These are phyloP conservation scores for Alsophila aescularia DNA, from an alignment of 2,888 invertebrate genomes.

Conservation along the genomic window DNA sequence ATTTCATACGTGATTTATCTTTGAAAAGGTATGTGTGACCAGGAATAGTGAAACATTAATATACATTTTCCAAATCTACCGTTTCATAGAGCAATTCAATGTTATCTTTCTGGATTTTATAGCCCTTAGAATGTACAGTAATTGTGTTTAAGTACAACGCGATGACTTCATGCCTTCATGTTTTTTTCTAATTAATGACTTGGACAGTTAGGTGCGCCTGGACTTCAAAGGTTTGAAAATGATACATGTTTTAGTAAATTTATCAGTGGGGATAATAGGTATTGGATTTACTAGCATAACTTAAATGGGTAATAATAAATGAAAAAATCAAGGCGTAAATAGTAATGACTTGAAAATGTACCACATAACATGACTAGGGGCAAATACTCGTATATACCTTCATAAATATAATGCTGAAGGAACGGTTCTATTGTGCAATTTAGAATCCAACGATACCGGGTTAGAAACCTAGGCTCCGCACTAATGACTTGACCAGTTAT, in stretches of 20 bases:
- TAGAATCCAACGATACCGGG: too few species aligned
- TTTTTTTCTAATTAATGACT: constrained; percentile 9
- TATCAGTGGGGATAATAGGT: too few species aligned
- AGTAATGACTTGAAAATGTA: too few species aligned
- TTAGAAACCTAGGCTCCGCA: too few species aligned
- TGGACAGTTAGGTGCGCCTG: neutral
- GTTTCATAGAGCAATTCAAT: constrained; percentile 4
- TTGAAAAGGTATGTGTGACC: constrained; percentile 3
- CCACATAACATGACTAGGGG: too few species aligned
- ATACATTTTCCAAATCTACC: constrained; percentile 10
- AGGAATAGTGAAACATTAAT: constrained; percentile 8
- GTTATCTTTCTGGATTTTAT: constrained; percentile 19
- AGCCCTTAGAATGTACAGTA: constrained; percentile 9
- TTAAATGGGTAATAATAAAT: too few species aligned
- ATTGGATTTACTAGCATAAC: too few species aligned
- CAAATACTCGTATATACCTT: too few species aligned
- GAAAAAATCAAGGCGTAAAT: too few species aligned
- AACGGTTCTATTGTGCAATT: too few species aligned
- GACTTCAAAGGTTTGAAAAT: constrained; percentile 9
- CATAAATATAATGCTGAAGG: too few species aligned
- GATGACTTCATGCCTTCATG: constrained; percentile 13
- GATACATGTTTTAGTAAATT: neutral
- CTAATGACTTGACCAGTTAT: too few species aligned
- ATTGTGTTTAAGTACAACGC: constrained; percentile 15
- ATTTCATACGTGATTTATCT: neutral